These are phyloP conservation scores for Corythornis cristatus DNA, from an alignment of 2,113 vertebrate genomes.

Conservation along the genomic window DNA sequence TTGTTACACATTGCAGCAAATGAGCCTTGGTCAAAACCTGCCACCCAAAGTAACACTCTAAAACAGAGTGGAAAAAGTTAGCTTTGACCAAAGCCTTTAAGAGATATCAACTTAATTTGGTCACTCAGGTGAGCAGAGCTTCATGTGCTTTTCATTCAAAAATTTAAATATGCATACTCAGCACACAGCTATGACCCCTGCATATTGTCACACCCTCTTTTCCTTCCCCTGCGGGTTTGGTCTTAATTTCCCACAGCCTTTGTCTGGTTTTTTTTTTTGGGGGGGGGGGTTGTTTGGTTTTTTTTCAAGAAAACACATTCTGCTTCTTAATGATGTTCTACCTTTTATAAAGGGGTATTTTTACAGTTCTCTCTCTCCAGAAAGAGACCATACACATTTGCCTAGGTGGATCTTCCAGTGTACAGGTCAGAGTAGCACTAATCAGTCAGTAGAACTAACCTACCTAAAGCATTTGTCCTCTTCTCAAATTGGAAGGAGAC, in stretches of 20 bases:
- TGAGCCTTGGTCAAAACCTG: background rate
- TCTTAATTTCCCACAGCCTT: background rate
- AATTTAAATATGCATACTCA: too few species aligned
- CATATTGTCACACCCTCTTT: background rate
- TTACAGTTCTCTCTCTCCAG: background rate
- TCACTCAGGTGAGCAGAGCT: background rate
- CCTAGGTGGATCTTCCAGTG: background rate
- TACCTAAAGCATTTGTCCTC: background rate
- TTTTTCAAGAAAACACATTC: background rate
- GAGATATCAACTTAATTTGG: background rate
- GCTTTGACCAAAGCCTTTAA: background rate
- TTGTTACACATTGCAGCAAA: conserved; percentile 14
- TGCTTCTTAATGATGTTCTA: background rate
- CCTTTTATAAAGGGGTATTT: background rate
- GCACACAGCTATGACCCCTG: background rate
- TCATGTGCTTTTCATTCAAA: accelerated
- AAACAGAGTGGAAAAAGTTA: background rate
- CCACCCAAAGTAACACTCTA: background rate
- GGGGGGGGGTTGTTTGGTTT: background rate
- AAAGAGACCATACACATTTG: background rate
- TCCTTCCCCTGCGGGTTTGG: background rate
- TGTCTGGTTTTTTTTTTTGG: too few species aligned
- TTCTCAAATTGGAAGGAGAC: background rate
- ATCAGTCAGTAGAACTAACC: background rate
- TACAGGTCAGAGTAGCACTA: background rate